Base-by-base conservation (phyloP, 2,797 vertebrate species). In the Pantherophis vulpinus region DNA sequence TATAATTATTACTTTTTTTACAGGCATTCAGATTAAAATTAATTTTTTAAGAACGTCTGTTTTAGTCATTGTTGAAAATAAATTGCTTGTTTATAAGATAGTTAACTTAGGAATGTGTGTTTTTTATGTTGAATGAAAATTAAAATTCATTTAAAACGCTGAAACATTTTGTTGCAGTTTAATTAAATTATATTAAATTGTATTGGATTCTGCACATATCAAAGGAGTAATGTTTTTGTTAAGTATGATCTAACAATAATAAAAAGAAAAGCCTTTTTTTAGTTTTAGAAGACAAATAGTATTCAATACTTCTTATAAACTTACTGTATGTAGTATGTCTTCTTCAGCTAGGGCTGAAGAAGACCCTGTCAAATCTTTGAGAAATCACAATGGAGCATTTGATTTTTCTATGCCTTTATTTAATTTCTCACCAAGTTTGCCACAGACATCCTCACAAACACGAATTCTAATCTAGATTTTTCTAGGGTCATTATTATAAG, bases 91-190 rank as follows among this genome's bases (percentile, higher is more conserved):
- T 91, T 93, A 51, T 74, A 86, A 91, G 70, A 89, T 93, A 63
- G 87, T 87, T 90, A 47, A 86, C 16, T 56, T 93, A 61, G 79
- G 61, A 70, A 29, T 60, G 25, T 88, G 9, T 70, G 16, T 55
- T 47, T 91, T 37, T 37, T 25, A 88, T 55, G 90, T 55, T 93
- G 58, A 91, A 89, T 89, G 18, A 74, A 91, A 89, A 89, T 91
- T 83, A 87, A 91, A 91, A 89, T 93, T 89, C 56, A 89, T 83
- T 91, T 91, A 91, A 91, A 93, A 83, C 37, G 56, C 87, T 93
- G n/a, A 56, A 91, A 86, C 25, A 11, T 61, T 88, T 88, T 93
- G 86, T 91, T 93, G 56, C 63, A 61, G 79, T 91, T 93, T 91
- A 91, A 93, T 74, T 88, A 93, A 93, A 91, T 83, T 91, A 61